phyloP scores from a whole-genome alignment of 2,888 invertebrate genomes.

The Nephrotoma flavescens region DNA sequence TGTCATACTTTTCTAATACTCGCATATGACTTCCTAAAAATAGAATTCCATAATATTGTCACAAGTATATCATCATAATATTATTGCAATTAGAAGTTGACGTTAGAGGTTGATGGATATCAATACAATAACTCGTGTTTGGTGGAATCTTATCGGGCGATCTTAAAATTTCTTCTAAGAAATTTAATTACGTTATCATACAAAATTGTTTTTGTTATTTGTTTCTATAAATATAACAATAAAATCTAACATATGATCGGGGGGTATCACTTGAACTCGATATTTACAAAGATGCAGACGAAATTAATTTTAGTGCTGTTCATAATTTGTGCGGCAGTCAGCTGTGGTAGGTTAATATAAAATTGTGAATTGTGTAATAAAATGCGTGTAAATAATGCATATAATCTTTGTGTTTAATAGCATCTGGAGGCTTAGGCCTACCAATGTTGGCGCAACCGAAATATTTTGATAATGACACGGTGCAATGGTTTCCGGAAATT shows the following conservation, averaged over 20 bases:
- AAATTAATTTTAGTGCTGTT: not conserved
- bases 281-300: not conserved
- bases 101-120: not conserved
- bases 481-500: not conserved
- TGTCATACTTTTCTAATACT: not conserved
- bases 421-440: not conserved
- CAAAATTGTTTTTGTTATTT: not conserved
- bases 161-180: not conserved
- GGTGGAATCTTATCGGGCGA: not conserved
- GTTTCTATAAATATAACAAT: not conserved
- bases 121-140: not conserved
- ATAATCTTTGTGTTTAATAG: not conserved
- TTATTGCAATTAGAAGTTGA: not conserved
- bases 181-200: not conserved
- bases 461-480: not conserved
- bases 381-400: not conserved
- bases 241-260: not conserved
- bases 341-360: not conserved
- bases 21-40: not conserved
- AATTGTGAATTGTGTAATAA: not conserved
- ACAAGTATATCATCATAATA: not conserved
- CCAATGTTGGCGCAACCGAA: not conserved
- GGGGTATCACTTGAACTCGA: not conserved
- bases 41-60: not conserved
- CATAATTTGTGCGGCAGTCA: not conserved